Percentiles rank a stretch among this genome's conserved stretches.
Conservation (phyloP, 2,113 vertebrate genomes). For the Tragelaphus imberbis region DNA sequence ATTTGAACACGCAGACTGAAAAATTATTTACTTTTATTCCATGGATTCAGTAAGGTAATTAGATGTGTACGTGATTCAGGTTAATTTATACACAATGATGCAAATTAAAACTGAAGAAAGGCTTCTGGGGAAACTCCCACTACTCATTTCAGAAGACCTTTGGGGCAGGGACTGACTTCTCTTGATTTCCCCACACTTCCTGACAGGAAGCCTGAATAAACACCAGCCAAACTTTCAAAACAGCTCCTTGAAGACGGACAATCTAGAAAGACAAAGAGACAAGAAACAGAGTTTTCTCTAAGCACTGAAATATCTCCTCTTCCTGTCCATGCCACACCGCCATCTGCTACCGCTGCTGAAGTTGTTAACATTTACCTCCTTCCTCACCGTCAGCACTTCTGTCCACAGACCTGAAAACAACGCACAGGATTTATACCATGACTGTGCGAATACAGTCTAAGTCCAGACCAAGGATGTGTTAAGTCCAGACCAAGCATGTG, state of each 20-base stretch:
- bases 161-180: neutral
- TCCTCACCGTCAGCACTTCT: neutral
- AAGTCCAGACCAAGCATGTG: neutral
- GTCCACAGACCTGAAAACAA: neutral
- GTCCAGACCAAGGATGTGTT: neutral
- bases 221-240: neutral
- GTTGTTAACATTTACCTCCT: neutral
- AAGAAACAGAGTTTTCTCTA: neutral
- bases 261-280: constrained; percentile 47
- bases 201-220: neutral
- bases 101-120: neutral
- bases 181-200: neutral
- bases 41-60: constrained; percentile 22
- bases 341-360: neutral
- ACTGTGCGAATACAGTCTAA: neutral
- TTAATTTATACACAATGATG: constrained; percentile 28
- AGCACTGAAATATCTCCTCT: neutral
- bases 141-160: neutral
- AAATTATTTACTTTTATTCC: constrained; percentile 70
- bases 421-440: neutral
- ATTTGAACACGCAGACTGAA: neutral
- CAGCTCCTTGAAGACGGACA: neutral
- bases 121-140: neutral
- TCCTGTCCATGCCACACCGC: neutral
- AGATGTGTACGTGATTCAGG: constrained; percentile 34